Evolutionary conservation across 2,797 vertebrate genomes (phyloP), one percentile per base, ranked within the genome.

Genomic region (Silurus aristotelis): DNA sequence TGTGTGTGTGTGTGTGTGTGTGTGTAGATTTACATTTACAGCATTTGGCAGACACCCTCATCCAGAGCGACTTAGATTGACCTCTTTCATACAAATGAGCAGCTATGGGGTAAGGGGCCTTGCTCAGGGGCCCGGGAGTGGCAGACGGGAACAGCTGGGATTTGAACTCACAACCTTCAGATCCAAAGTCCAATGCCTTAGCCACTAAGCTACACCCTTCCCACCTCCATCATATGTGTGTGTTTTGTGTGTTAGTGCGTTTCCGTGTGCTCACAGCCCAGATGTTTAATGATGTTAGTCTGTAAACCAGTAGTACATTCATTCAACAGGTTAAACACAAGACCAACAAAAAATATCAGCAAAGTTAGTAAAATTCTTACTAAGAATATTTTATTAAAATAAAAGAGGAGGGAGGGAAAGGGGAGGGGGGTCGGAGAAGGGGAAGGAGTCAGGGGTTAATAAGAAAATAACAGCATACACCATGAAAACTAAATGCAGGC

Each of bases 341-440:
- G 94, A 95, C 96, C 94, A 95, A 95, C 89, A 90, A 92, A 67
- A 25, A 95, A 94, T 89, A 94, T 95, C 95, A 96, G 95, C 95
- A 94, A 91, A 95, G 95, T 96, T 96, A 96, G 95, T 96, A 96
- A 95, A 96, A 96, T 95, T 96, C 95, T 94, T 96, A 96, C 95
- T 96, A 96, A 95, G 95, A 96, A 96, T 95, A 95, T 96, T 96
- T 96, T 96, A 96, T 96, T 96, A 96, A 96, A 96, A 95, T 96
- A 96, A 96, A 96, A 96, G 95, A 93, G 48, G 48, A 4, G 48
- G 48, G 94, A 94, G 95, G 94, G 67, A 12, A 52, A 10, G 48
- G 48, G 48, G 48, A 9, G 7, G 48, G 48, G 48, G 48, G 48
- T n/a, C n/a, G 93, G 84, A 80, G 94, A 95, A 94, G 94, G 95